Percentiles rank a stretch among this genome's conserved stretches.
phyloP scores from a whole-genome alignment of 2,113 vertebrate genomes.

The Lasiurus cinereus region DNA sequence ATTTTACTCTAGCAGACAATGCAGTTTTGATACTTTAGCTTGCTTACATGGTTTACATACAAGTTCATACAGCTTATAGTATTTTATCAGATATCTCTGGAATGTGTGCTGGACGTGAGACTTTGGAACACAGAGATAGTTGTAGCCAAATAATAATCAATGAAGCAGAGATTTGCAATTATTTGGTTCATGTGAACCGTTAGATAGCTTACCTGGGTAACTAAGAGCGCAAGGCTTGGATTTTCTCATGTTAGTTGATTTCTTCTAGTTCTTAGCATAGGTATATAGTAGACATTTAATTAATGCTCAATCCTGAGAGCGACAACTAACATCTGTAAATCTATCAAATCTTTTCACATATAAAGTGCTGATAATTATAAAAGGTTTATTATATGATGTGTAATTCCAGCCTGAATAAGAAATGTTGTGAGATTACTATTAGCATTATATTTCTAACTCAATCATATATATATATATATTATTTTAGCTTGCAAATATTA shows the following conservation, averaged over 20 bases:
- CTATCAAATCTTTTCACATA: not conserved
- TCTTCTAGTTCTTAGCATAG: slow-evolving; percentile 8
- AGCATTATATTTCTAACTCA: not conserved
- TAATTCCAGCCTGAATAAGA: not conserved
- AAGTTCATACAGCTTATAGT: not conserved
- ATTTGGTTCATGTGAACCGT: not conserved
- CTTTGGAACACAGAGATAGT: not conserved
- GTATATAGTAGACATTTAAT: not conserved
- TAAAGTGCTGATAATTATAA: not conserved
- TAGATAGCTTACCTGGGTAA: not conserved
- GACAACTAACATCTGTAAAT: not conserved
- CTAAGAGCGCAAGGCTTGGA: not conserved
- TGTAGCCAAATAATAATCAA: not conserved
- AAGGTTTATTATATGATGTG: not conserved
- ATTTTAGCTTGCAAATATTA: not conserved
- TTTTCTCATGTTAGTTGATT: not conserved
- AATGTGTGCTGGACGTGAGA: not conserved
- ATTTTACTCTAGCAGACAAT: not conserved
- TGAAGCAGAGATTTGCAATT: not conserved
- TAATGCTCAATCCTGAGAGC: not conserved
- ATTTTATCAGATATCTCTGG: not conserved
- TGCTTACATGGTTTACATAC: not conserved
- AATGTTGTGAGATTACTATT: not conserved
- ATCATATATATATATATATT: not conserved
- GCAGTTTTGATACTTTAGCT: not conserved